Percentiles rank a stretch among this genome's conserved stretches.
Conservation (phyloP, 2,797 vertebrate species). For the Natrix natrix region DNA sequence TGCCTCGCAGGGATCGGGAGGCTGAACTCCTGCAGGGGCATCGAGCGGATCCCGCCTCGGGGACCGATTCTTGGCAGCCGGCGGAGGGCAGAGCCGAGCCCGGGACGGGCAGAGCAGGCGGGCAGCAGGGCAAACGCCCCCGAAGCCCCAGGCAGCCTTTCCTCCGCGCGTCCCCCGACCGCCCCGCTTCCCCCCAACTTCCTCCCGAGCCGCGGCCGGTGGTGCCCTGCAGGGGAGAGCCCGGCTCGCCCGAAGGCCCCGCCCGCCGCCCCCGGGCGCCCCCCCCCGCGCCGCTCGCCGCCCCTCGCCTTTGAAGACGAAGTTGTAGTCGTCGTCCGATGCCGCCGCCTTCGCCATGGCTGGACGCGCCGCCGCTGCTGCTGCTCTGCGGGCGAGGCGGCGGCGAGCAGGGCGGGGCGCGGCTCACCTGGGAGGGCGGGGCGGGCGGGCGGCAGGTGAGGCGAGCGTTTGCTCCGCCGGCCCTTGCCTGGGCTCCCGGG, state of each 20-base stretch:
- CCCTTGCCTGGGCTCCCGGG: not conserved
- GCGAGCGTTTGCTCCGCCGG: not conserved
- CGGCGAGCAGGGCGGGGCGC: not conserved
- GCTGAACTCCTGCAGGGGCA: not conserved
- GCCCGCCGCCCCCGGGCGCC: constrained; percentile 31
- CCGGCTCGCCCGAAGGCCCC: too few species aligned
- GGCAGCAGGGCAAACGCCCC: not conserved
- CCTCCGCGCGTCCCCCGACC: not conserved
- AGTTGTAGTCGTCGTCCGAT: constrained; percentile 86
- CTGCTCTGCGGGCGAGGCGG: not conserved
- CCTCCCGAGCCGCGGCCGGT: too few species aligned
- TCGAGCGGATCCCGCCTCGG: not conserved
- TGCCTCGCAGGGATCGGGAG: not conserved
- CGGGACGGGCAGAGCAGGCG: not conserved
- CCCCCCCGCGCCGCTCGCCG: not conserved
- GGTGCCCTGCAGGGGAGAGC: too few species aligned
- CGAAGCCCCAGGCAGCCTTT: not conserved
- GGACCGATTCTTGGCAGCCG: too few species aligned
- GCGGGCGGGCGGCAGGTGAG: not conserved
- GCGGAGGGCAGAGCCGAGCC: not conserved
- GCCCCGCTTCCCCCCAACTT: not conserved
- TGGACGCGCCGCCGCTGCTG: not conserved
- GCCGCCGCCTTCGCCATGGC: constrained; percentile 81
- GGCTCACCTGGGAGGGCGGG: not conserved
- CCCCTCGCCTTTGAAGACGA: constrained; percentile 93